These are phyloP conservation scores for Eristalis pertinax DNA, from an alignment of 2,888 invertebrate species.

Conservation along the genomic window DNA sequence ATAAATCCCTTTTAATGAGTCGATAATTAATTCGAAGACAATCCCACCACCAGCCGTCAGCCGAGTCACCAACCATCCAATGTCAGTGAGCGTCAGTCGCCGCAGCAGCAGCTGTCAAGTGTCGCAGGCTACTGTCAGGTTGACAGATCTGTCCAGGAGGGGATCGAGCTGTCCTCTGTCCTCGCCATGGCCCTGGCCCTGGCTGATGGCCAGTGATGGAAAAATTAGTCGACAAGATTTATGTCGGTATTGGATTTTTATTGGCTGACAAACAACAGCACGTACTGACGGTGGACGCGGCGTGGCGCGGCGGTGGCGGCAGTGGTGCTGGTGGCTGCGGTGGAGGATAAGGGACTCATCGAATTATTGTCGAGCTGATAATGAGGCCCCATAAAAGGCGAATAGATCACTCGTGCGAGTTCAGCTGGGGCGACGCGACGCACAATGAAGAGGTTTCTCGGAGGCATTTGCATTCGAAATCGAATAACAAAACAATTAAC, in stretches of 20 bases:
- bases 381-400: slow-evolving; percentile 59
- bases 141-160: slow-evolving; percentile 21
- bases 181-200: neutral
- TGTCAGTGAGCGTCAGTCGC: no score
- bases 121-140: slow-evolving; percentile 57
- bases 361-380: slow-evolving; percentile 62
- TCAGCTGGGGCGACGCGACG: neutral
- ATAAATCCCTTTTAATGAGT: slow-evolving; percentile 58
- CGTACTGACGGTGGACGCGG: slow-evolving; percentile 6
- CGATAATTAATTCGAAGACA: slow-evolving; percentile 60
- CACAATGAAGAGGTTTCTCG: slow-evolving; percentile 15
- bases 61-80: slow-evolving; percentile 36
- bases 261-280: slow-evolving; percentile 51
- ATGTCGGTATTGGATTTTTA: slow-evolving; percentile 57
- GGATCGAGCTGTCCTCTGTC: neutral
- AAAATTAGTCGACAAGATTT: slow-evolving; percentile 55
- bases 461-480: slow-evolving; percentile 35
- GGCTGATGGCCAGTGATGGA: slow-evolving; percentile 12
- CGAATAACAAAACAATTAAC: slow-evolving; percentile 52
- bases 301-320: neutral
- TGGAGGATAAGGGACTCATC: slow-evolving; percentile 35
- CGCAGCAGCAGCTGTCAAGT: slow-evolving; percentile 44
- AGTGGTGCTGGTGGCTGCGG: neutral
- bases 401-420: slow-evolving; percentile 43
- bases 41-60: slow-evolving; percentile 10